These are phyloP conservation scores for Thripadectes ignobilis DNA, from an alignment of 2,797 vertebrate species.

Conservation along the genomic window DNA sequence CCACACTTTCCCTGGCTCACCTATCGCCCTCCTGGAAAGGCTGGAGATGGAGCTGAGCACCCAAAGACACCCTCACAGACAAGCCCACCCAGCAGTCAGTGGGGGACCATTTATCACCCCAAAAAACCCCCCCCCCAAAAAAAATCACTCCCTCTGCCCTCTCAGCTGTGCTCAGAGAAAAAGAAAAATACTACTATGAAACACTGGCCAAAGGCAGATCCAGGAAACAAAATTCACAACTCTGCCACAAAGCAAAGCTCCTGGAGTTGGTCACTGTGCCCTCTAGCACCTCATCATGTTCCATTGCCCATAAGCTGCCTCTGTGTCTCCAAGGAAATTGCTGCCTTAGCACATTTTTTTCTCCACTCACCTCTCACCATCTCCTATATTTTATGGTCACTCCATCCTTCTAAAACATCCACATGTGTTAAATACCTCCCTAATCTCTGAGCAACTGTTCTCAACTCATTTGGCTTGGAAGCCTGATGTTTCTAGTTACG, in stretches of 20 bases:
- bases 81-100: neutral
- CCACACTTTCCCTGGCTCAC: neutral
- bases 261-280: neutral
- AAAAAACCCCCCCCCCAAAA: neutral
- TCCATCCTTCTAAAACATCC: neutral
- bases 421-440: neutral
- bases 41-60: neutral
- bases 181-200: neutral
- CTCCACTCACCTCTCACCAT: neutral
- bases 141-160: too few relatives aligned
- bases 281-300: neutral
- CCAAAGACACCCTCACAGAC: neutral
- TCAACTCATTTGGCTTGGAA: neutral
- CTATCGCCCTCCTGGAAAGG: fast-evolving
- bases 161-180: neutral
- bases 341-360: neutral
- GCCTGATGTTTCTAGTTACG: neutral
- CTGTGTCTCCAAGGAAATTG: neutral
- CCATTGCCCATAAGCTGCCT: neutral
- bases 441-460: neutral
- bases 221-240: neutral
- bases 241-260: fast-evolving
- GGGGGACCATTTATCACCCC: fast-evolving
- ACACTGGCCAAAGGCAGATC: neutral
- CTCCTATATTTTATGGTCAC: neutral